Evolutionary conservation across 2,113 vertebrate genomes (phyloP).

Genomic region (Trogon melanurus): DNA sequence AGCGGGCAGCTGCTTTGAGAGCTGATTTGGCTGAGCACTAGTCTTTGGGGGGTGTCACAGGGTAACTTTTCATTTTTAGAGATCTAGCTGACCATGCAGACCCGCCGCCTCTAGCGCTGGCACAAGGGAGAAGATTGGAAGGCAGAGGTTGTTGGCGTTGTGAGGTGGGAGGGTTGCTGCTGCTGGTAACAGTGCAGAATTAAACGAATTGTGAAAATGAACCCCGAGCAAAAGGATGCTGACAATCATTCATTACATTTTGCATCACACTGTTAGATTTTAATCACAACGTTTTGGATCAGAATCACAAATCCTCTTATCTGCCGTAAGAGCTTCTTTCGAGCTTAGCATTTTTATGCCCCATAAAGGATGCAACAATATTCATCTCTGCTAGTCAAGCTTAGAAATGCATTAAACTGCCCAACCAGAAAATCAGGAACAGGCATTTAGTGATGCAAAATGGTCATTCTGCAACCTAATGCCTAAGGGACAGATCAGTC

Average conservation of each 20-base stretch:
- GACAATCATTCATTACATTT: slow-evolving; percentile 28
- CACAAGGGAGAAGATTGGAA: slow-evolving; percentile 5
- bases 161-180: not conserved
- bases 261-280: slow-evolving; percentile 58
- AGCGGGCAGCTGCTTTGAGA: slow-evolving; percentile 45
- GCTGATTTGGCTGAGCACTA: slow-evolving; percentile 32
- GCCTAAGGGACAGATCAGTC: slow-evolving; percentile 67
- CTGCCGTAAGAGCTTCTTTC: slow-evolving; percentile 28
- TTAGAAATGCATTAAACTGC: slow-evolving; percentile 70
- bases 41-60: not conserved
- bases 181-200: not conserved
- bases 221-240: slow-evolving; percentile 8
- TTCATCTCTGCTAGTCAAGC: slow-evolving; percentile 62
- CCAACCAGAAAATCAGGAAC: slow-evolving; percentile 70
- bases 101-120: not conserved
- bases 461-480: slow-evolving; percentile 65
- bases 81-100: slow-evolving; percentile 41
- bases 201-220: slow-evolving; percentile 27
- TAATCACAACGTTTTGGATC: slow-evolving; percentile 52
- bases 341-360: slow-evolving; percentile 60
- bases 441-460: slow-evolving; percentile 71
- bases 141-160: not conserved
- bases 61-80: slow-evolving; percentile 29
- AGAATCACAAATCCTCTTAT: slow-evolving; percentile 63
- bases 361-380: slow-evolving; percentile 58